Base-by-base conservation (phyloP, 2,797 vertebrate species). In the Centroberyx gerrardi region DNA sequence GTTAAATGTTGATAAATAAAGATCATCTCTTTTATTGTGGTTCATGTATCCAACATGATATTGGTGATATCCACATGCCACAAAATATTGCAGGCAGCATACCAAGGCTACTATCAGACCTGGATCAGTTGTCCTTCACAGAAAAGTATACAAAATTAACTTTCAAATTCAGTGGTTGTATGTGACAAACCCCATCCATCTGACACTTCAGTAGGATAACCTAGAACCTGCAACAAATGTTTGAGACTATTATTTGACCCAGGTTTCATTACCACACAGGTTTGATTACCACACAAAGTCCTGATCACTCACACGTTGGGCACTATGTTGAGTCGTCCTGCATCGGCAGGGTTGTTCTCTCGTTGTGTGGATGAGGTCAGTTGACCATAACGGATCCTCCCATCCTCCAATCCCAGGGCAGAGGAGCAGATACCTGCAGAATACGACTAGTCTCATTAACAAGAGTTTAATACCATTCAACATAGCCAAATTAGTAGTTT, bases 381-480 rank as follows among this genome's bases (percentile, higher is more conserved):
- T 85, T 97, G 96, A 74, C 95, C 94, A 7, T 95, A 94, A 31
- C 72, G 91, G 18, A 97, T 82, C 0, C 88, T 88, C 0, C 96
- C 96, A 0, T 96, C 96, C 87, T 95, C 96, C 87, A 97, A 72
- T 52, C 96, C 96, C 2, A 97, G 93, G 0, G 96, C 82, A 49
- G 91, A 93, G 0, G 93, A 93, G 80, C 96, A 97, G 59, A 86
- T 61, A 3, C 85, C 96, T 97, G 80, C 4, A 74, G 55, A 15
- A 78, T 3, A 33, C 1, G 62, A 76, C 0, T 4, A 12, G 27
- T 59, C 42, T 60, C 42, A 48, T 15, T 56, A 15, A 17, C 3
- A 31, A 1, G 5, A 27, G 13, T 46, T 52, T 5, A 9, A 40
- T 0, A 3, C 9, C 6, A 29, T 61, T 14, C 22, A 60, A 59